A percentile compares a stretch with the other conserved stretches of the same genome.
Evolutionary conservation across 2,888 invertebrate species (phyloP).

Genomic region (Nomada hirtipes): DNA sequence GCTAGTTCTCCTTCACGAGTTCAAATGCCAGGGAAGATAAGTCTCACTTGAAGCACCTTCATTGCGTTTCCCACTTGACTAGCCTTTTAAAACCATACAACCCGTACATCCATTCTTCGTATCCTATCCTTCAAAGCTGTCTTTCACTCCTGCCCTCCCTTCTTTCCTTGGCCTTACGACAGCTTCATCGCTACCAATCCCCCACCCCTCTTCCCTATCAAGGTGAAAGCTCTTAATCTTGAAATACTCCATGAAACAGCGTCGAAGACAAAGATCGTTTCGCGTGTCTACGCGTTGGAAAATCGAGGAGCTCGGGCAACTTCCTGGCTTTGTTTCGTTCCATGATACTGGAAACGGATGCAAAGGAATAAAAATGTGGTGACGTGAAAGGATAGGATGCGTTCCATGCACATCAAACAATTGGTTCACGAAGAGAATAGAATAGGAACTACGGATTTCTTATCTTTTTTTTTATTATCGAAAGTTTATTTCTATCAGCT

Average conservation of each 20-base stretch:
- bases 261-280: slow-evolving; percentile 29
- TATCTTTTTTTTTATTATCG: no score
- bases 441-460: slow-evolving; percentile 20
- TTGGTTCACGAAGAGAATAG: slow-evolving; percentile 44
- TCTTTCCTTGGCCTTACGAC: slow-evolving; percentile 21
- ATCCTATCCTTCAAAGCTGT: slow-evolving; percentile 11
- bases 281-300: slow-evolving; percentile 49
- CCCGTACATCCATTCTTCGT: slow-evolving; percentile 26
- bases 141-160: slow-evolving; percentile 19
- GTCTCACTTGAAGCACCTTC: slow-evolving; percentile 24
- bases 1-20: background rate
- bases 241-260: slow-evolving; percentile 57
- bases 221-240: slow-evolving; percentile 70
- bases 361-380: slow-evolving; percentile 25
- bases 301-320: slow-evolving; percentile 17
- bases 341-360: slow-evolving; percentile 1
- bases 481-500: background rate
- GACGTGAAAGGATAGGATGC: background rate
- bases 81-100: slow-evolving; percentile 9
- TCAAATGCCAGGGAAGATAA: slow-evolving; percentile 25
- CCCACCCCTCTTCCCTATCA: slow-evolving; percentile 36
- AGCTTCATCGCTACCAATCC: background rate
- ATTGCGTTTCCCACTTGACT: slow-evolving; percentile 1
- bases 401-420: slow-evolving; percentile 40
- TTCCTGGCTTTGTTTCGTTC: slow-evolving; percentile 50